Percentiles rank a stretch among this genome's conserved stretches.
phyloP scores from a whole-genome alignment of 2,888 invertebrate species.

The Plebejus anna region DNA sequence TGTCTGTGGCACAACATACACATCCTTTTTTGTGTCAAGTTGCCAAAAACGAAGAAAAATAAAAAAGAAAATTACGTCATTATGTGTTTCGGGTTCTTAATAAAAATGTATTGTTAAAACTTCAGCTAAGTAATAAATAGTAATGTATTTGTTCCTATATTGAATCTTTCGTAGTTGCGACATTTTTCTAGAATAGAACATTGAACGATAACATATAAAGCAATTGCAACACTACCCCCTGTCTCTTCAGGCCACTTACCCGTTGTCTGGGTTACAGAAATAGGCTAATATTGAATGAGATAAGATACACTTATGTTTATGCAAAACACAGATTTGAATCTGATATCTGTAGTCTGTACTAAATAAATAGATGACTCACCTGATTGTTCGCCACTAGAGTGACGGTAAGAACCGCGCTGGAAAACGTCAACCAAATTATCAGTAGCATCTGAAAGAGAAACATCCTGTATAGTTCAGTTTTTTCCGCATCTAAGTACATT shows the following conservation, averaged over 20 bases:
- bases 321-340: not conserved
- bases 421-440: conserved; percentile 57
- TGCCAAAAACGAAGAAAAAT: too few relatives aligned
- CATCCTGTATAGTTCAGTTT: not conserved
- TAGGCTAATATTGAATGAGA: not conserved
- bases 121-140: too few relatives aligned
- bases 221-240: not conserved
- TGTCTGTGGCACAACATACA: too few relatives aligned
- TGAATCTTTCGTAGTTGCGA: too few relatives aligned
- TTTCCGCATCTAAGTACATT: not conserved
- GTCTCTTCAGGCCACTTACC: not conserved
- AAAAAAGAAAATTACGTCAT: too few relatives aligned
- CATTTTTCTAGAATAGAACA: too few relatives aligned
- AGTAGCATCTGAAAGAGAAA: conserved; percentile 47
- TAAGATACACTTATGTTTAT: not conserved
- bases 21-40: too few relatives aligned
- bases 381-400: conserved; percentile 48
- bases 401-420: conserved; percentile 51
- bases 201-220: not conserved
- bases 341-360: not conserved
- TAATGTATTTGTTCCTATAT: too few relatives aligned
- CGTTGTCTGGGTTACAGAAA: conserved; percentile 1
- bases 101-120: too few relatives aligned
- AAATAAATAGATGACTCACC: conserved; percentile 40
- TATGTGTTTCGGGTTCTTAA: too few relatives aligned